Base-by-base conservation (phyloP, 2,797 vertebrate genomes). In the Meriones psammophilus region DNA sequence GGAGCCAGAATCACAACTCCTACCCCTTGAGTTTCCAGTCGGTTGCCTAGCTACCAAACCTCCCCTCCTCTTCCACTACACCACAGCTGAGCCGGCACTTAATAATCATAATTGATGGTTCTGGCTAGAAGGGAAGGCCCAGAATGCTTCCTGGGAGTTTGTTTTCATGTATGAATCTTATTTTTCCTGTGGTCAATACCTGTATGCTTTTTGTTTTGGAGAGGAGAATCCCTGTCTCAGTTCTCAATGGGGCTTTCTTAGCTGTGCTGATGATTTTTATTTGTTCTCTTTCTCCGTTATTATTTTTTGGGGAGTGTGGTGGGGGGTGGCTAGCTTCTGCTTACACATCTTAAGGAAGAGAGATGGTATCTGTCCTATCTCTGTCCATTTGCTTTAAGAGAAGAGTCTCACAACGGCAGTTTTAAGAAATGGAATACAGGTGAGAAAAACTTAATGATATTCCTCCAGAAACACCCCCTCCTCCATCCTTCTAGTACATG, bases 71-170 rank as follows among this genome's bases (percentile, higher is more conserved):
- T 94, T 87, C 76, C 36, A 64, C 15, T 15, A 73, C 77, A 89
- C 54, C 66, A 95, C 73, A 81, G 88, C 86, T 0, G 73, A 92
- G 77, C 88, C 89, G 95, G 71, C 80, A 85, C 95, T 97, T 97
- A 97, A 97, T 97, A 96, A 97, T 97, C 33, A 91, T 95, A 97
- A 97, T 94, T 97, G 94, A 96, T 97, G 93, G 79, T 86, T 64
- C 88, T 96, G 93, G 93, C 62, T 86, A n/a, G 90, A 88, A 93
- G 46, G 88, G 93, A 92, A 86, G 90, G 79, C 89, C 90, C 93
- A 78, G 79, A 97, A 88, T 95, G 90, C 71, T 94, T 96, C 92
- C 81, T 36, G 90, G 90, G 90, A 96, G 88, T 96, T 96, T 96
- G 69, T 95, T 95, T 97, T 96, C 77, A 93, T 79, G 88, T 93